Base-by-base conservation (phyloP, 2,888 invertebrate species). In the Pyrgus malvae region DNA sequence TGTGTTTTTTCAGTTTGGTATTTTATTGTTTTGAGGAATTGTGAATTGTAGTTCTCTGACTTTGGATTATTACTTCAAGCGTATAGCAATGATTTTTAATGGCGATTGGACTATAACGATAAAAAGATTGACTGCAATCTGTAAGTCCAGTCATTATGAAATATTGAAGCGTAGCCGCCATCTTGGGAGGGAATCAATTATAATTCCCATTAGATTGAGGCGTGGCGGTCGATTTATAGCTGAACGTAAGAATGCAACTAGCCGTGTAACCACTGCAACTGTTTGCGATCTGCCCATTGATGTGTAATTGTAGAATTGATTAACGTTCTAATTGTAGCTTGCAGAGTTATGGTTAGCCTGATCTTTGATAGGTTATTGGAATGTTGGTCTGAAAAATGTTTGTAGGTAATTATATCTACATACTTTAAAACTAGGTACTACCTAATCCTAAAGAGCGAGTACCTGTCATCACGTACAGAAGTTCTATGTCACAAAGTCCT, bases 171-270 rank as follows among this genome's bases (percentile, higher is more conserved):
- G 12, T 37, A 37, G 27, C 37, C 51, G 33, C 68, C 65, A 68
- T 71, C 56, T 61, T 60, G 70, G 70, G 67, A 66, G 72, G 73
- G 71, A 76, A 80, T 80, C 78, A 79, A 79, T 79, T 79, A 79
- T 73, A 75, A 72, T 74, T 78, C 68, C 74, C 76, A 80, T 80
- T 78, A 78, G 74, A 76, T 63, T 64, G 61, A 65, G 80, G 80
- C 78, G 78, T 67, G 68, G 59, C 61, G 41, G 14, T 56, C 66
- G 76, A 78, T 78, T 78, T 73, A 73, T 68, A 59, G 56, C 57
- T 50, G 37, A 17, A 37, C 17, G 37, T n/a, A 37, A 51, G 50
- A 51, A 51, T 51, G 50, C 42, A 38, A 31, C 40, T 49, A 33
- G 49, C 19, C 38, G n/a, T 23, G 27, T 27, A n/a, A n/a, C n/a